These are phyloP conservation scores for Myiotriccus ornatus DNA, from an alignment of 2,797 vertebrate species.

Conservation along the genomic window DNA sequence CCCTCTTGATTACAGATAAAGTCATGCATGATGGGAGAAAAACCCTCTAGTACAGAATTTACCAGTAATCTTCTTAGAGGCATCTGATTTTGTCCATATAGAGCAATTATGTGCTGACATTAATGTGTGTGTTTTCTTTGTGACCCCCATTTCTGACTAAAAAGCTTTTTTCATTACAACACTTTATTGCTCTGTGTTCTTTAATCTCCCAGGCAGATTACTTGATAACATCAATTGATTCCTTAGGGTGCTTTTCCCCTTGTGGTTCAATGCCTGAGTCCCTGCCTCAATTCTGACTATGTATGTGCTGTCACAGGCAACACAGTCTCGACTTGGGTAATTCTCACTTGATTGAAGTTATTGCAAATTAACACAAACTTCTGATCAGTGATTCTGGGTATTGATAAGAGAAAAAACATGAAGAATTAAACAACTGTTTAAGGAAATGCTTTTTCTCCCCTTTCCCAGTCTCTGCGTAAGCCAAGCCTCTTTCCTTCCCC, in stretches of 20 bases:
- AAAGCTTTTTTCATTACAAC: constrained; percentile 34
- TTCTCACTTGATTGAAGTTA: neutral
- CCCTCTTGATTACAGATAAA: neutral
- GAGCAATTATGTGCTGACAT: constrained; percentile 11
- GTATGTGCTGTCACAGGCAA: neutral
- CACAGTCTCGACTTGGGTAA: neutral
- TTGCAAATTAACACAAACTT: neutral
- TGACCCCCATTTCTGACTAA: constrained; percentile 36
- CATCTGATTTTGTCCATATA: constrained; percentile 20
- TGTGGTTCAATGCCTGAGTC: neutral
- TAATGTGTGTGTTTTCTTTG: constrained; percentile 20
- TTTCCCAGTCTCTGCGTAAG: neutral
- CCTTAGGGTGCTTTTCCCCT: constrained; percentile 32
- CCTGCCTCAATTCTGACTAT: neutral
- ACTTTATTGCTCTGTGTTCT: constrained; percentile 29
- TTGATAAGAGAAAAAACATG: neutral
- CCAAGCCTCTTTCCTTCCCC: neutral
- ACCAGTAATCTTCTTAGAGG: neutral
- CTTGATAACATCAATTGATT: constrained; percentile 36
- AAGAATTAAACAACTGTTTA: neutral
- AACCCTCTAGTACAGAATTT: neutral
- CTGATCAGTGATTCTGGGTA: neutral
- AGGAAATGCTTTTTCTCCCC: neutral
- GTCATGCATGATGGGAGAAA: neutral
- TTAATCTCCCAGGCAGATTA: constrained; percentile 49